These are phyloP conservation scores for Natrix natrix DNA, from an alignment of 2,797 vertebrate genomes.

Conservation along the genomic window DNA sequence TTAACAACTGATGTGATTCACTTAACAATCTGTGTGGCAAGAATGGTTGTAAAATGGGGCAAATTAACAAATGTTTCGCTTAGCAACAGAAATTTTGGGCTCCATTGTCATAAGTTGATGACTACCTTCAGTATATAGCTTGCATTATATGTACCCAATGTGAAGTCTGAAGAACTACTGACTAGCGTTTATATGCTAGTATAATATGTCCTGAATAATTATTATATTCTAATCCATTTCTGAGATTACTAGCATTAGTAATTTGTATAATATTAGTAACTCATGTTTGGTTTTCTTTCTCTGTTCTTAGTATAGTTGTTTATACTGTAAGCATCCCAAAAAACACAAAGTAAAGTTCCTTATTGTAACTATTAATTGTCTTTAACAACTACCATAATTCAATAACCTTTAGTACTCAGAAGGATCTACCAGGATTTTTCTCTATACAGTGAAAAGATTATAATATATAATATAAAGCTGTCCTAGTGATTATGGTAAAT, in stretches of 20 bases:
- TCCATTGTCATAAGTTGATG: not conserved
- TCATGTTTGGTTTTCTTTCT: constrained; percentile 46
- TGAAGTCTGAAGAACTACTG: constrained; percentile 4
- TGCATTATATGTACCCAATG: not conserved
- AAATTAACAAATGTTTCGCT: not conserved
- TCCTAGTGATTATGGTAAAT: constrained; percentile 55
- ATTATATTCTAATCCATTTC: constrained; percentile 56
- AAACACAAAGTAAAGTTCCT: constrained; percentile 64
- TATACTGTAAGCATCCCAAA: constrained; percentile 56
- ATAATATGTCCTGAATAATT: constrained; percentile 44
- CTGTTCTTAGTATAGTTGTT: constrained; percentile 62
- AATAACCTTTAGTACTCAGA: constrained; percentile 68
- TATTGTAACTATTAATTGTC: constrained; percentile 63
- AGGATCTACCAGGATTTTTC: constrained; percentile 67
- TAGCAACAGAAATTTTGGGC: not conserved
- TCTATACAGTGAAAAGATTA: constrained; percentile 69
- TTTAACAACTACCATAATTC: constrained; percentile 66
- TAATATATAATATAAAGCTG: constrained; percentile 63
- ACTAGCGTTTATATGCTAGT: constrained; percentile 36
- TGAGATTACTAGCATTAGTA: constrained; percentile 51
- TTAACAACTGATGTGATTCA: not conserved
- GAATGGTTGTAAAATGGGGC: not conserved
- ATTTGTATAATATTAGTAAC: not conserved
- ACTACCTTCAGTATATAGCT: not conserved
- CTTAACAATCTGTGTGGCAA: not conserved